Conservation (phyloP, 2,797 vertebrate genomes). For the Limnodromus scolopaceus region DNA sequence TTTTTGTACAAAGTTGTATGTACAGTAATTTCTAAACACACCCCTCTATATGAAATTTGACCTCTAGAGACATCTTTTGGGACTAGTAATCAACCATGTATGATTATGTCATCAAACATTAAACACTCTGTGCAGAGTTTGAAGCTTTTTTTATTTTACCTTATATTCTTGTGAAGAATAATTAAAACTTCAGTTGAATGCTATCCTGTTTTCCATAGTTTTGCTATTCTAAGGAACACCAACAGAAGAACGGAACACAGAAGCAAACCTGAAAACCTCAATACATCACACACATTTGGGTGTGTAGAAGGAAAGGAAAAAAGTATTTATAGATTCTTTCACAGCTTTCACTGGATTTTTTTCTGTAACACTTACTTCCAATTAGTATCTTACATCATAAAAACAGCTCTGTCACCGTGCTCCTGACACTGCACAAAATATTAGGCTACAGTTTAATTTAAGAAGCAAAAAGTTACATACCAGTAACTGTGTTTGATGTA, state of each 20-base stretch:
- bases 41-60: background rate
- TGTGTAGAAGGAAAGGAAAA: background rate
- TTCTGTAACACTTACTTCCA: background rate
- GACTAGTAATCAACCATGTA: background rate
- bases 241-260: background rate
- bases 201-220: background rate
- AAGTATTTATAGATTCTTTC: background rate
- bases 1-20: background rate
- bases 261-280: background rate
- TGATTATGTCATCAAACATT: background rate
- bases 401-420: background rate
- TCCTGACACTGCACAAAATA: background rate
- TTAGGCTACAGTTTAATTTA: background rate
- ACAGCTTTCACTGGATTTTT: background rate
- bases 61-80: background rate
- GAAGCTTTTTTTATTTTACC: background rate
- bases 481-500: slow-evolving; percentile 67
- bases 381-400: background rate
- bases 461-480: slow-evolving; percentile 38
- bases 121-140: background rate
- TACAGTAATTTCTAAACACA: background rate
- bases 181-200: background rate
- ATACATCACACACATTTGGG: background rate
- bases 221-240: background rate
- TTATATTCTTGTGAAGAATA: background rate